phyloP scores from a whole-genome alignment of 2,888 invertebrate genomes.

The Agrochola circellaris region DNA sequence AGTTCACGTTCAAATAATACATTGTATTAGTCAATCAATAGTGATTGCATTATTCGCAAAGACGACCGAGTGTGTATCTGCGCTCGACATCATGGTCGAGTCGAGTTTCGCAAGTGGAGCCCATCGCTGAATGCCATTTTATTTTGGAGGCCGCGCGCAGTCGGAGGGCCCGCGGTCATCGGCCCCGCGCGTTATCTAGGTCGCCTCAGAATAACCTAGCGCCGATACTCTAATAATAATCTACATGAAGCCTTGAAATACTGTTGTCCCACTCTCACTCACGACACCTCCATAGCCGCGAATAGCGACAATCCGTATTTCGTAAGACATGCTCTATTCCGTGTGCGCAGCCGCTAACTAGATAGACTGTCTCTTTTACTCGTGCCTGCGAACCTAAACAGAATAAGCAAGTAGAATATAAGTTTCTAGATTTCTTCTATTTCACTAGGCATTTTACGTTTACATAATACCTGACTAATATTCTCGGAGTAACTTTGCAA shows the following conservation, averaged over 20 bases:
- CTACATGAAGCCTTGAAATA: constrained; percentile 85
- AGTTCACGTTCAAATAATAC: constrained; percentile 52
- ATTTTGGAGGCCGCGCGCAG: constrained; percentile 90
- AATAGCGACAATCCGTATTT: constrained; percentile 83
- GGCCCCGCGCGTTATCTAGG: constrained; percentile 90
- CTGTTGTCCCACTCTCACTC: constrained; percentile 85
- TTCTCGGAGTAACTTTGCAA: constrained; percentile 11
- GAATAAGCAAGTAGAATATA: constrained; percentile 75
- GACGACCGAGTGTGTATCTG: constrained; percentile 79
- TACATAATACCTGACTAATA: constrained; percentile 71
- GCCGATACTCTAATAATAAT: constrained; percentile 91
- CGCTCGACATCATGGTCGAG: constrained; percentile 84
- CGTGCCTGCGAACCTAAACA: constrained; percentile 71
- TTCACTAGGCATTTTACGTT: constrained; percentile 67
- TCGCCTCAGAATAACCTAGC: constrained; percentile 91
- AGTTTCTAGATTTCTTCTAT: constrained; percentile 74
- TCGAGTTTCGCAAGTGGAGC: constrained; percentile 89
- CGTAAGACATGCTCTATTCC: constrained; percentile 79
- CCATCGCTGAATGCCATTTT: constrained; percentile 90
- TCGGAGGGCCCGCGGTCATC: constrained; percentile 90
- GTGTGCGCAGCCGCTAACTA: constrained; percentile 78
- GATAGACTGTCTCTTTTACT: constrained; percentile 83
- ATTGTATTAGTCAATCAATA: constrained; percentile 71
- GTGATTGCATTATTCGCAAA: constrained; percentile 81
- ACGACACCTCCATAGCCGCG: constrained; percentile 75